These are phyloP conservation scores for Diadegma fenestrale DNA, from an alignment of 2,888 invertebrate species.

Conservation along the genomic window DNA sequence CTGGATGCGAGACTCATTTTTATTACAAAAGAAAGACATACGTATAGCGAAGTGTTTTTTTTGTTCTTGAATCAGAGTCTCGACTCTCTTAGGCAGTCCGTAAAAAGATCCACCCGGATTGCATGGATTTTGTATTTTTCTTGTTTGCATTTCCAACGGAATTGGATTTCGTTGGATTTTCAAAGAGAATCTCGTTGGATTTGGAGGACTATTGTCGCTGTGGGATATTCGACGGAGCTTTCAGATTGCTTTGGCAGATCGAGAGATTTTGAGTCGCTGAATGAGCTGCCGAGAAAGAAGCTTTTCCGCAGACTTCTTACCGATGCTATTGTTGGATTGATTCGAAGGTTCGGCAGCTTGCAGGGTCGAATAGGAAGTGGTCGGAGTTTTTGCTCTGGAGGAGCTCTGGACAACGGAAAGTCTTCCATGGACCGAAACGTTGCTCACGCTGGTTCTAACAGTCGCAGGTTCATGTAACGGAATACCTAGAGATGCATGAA, in stretches of 20 bases:
- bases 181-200: constrained; percentile 53
- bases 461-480: constrained; percentile 86
- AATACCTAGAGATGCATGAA: constrained; percentile 82
- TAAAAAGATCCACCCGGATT: constrained; percentile 87
- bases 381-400: constrained; percentile 74
- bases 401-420: constrained; percentile 62
- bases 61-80: constrained; percentile 90
- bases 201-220: constrained; percentile 1
- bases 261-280: constrained; percentile 26
- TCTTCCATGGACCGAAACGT: constrained; percentile 82
- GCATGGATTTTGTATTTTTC: background rate
- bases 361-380: constrained; percentile 71
- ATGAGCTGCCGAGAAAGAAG: too few species aligned
- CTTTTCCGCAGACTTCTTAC: constrained; percentile 49
- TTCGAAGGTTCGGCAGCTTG: constrained; percentile 70
- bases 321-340: constrained; percentile 72
- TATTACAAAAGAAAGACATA: constrained; percentile 82
- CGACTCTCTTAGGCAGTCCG: constrained; percentile 91
- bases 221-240: background rate
- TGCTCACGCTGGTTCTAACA: constrained; percentile 75
- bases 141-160: background rate
- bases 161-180: constrained; percentile 5
- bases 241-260: background rate
- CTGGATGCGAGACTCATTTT: background rate
- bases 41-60: constrained; percentile 93